Percentiles rank a stretch among this genome's conserved stretches.
Evolutionary conservation across 2,797 vertebrate genomes (phyloP).

Genomic region (Diglossa cyanea): DNA sequence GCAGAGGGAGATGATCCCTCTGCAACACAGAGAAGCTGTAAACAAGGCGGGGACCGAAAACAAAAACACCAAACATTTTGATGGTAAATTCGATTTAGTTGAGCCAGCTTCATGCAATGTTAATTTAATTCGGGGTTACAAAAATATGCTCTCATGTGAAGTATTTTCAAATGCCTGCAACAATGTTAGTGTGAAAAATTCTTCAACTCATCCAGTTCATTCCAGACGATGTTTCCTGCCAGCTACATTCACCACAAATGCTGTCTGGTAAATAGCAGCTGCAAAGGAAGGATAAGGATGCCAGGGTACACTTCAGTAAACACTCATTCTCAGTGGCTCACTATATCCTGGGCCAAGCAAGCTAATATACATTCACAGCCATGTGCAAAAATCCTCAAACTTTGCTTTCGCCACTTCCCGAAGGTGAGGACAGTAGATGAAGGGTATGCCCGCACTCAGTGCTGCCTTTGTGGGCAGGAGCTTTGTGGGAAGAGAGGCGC

Average conservation of each 20-base stretch:
- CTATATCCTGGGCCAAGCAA: constrained; percentile 28
- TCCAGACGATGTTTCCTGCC: constrained; percentile 65
- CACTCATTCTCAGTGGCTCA: constrained; percentile 31
- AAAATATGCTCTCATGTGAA: constrained; percentile 31
- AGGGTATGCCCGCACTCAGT: background rate
- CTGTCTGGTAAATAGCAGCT: constrained; percentile 79
- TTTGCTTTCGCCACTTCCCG: background rate
- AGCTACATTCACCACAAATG: constrained; percentile 69
- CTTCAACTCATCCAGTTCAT: constrained; percentile 59
- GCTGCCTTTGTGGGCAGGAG: background rate
- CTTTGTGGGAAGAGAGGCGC: fast-evolving
- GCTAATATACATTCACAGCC: background rate
- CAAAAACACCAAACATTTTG: background rate
- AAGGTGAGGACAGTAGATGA: background rate
- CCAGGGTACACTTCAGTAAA: constrained; percentile 69
- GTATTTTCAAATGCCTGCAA: constrained; percentile 41
- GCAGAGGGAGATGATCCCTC: background rate
- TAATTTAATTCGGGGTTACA: constrained; percentile 27
- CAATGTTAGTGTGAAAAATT: constrained; percentile 71
- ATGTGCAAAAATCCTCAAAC: background rate
- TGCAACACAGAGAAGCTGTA: background rate
- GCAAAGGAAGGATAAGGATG: constrained; percentile 76
- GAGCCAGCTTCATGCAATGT: constrained; percentile 1
- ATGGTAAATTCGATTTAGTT: constrained; percentile 11
- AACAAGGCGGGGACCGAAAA: background rate